Evolutionary conservation across 2,113 vertebrate genomes (phyloP).

Genomic region (Trematomus loennbergii): DNA sequence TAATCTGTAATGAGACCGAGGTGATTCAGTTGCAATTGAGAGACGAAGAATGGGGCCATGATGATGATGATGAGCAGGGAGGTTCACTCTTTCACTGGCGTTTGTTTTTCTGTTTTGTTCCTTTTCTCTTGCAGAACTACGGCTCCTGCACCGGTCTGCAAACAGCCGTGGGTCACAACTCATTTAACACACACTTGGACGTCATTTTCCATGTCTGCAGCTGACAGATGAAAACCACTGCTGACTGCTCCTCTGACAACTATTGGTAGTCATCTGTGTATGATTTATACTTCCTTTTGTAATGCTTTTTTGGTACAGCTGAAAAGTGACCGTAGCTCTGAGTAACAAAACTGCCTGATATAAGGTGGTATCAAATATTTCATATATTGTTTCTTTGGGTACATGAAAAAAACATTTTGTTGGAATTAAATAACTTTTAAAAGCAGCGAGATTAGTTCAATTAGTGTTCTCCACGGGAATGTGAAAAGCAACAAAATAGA

Average conservation of each 20-base stretch:
- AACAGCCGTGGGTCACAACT: slow-evolving; percentile 74
- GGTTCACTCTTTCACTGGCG: slow-evolving; percentile 73
- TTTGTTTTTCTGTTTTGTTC: slow-evolving; percentile 80
- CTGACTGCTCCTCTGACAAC: slow-evolving; percentile 55
- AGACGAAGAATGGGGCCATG: slow-evolving; percentile 77
- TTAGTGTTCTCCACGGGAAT: too few species aligned
- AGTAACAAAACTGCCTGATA: neutral
- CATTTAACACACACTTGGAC: slow-evolving; percentile 75
- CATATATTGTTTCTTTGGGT: neutral
- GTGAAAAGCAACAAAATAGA: too few species aligned
- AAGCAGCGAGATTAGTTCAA: neutral
- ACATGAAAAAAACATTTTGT: neutral
- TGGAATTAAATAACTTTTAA: neutral
- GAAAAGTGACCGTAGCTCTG: neutral
- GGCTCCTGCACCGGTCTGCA: slow-evolving; percentile 48
- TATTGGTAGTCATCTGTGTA: slow-evolving; percentile 58
- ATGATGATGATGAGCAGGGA: slow-evolving; percentile 79
- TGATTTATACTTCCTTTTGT: slow-evolving; percentile 54
- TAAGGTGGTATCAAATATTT: neutral
- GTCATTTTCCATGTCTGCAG: slow-evolving; percentile 60
- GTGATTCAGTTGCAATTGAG: slow-evolving; percentile 79
- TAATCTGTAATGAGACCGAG: slow-evolving; percentile 82
- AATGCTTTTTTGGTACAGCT: neutral
- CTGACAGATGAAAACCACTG: slow-evolving; percentile 71
- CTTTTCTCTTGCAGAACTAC: slow-evolving; percentile 59